Evolutionary conservation across 2,113 vertebrate genomes (phyloP).

Genomic region (Prinia subflava): DNA sequence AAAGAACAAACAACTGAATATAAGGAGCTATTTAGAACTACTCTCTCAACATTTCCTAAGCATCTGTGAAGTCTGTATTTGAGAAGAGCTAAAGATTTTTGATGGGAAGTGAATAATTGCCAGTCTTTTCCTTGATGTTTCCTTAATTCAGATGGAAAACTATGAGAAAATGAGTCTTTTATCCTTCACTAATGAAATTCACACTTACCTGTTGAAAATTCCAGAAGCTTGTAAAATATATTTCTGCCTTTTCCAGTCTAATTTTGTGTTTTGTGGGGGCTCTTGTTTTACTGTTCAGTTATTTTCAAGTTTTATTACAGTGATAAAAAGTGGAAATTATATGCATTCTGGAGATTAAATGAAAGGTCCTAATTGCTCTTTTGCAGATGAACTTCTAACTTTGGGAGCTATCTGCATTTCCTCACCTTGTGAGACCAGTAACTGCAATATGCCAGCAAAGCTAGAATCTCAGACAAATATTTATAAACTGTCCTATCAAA

Average conservation of each 20-base stretch:
- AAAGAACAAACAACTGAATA: not conserved
- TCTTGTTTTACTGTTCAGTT: not conserved
- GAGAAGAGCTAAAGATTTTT: not conserved
- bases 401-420: not conserved
- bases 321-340: not conserved
- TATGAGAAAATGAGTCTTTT: not conserved
- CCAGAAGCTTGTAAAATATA: not conserved
- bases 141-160: not conserved
- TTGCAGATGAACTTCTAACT: not conserved
- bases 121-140: not conserved
- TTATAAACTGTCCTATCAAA: not conserved
- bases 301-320: not conserved
- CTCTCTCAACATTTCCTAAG: not conserved
- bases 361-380: not conserved
- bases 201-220: not conserved
- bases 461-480: not conserved
- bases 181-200: not conserved
- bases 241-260: not conserved
- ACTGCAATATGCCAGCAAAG: not conserved
- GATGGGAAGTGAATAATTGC: not conserved
- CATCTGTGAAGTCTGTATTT: not conserved
- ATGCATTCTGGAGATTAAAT: not conserved
- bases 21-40: not conserved
- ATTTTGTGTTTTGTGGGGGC: fast-evolving
- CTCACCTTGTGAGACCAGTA: not conserved